Evolutionary conservation across 2,113 vertebrate species (phyloP).

Genomic region (Telmatochromis sp.): DNA sequence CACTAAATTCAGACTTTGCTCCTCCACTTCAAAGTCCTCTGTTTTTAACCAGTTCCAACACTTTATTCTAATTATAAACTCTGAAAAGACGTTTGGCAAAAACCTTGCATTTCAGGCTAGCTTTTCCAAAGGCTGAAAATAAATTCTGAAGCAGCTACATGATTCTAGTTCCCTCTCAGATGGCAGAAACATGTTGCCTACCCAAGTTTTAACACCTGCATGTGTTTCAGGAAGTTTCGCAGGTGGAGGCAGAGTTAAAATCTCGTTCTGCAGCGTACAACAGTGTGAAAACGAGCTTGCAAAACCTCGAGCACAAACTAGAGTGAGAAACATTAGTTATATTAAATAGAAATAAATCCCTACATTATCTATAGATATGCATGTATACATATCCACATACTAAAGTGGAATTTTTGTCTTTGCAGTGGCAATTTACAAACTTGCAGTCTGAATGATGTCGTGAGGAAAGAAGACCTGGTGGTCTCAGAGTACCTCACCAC

Average conservation of each 20-base stretch:
- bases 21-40: neutral
- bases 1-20: neutral
- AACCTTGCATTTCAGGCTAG: fast-evolving
- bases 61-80: neutral
- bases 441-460: conserved; percentile 76
- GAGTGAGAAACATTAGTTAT: conserved; percentile 69
- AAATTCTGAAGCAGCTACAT: neutral
- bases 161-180: neutral
- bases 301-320: conserved; percentile 74
- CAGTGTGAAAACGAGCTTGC: conserved; percentile 78
- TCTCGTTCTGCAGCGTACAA: conserved; percentile 73
- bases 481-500: conserved; percentile 92
- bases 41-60: neutral
- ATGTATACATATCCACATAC: neutral
- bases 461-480: conserved; percentile 90
- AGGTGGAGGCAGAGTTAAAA: conserved; percentile 85
- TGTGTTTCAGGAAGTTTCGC: conserved; percentile 80
- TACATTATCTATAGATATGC: neutral
- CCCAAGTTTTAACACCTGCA: neutral
- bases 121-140: neutral
- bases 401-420: neutral
- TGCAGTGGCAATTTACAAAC: conserved; percentile 82
- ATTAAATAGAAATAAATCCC: neutral
- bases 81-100: neutral
- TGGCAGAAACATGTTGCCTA: neutral